A percentile compares a stretch with the other conserved stretches of the same genome.
Conservation (phyloP, 2,113 vertebrate species). For the Labeo catla region DNA sequence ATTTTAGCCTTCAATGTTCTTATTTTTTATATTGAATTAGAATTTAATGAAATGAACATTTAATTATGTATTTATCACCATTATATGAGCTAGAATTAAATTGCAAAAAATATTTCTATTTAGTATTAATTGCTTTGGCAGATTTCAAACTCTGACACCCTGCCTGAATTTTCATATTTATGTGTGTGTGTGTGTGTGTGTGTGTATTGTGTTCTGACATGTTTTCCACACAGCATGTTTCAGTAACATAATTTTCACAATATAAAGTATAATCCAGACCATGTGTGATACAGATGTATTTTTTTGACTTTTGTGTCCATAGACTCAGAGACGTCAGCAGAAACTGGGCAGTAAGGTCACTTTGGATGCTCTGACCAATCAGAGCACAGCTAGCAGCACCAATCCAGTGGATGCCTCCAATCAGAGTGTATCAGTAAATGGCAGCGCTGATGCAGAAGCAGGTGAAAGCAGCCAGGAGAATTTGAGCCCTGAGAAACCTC, state of each 20-base stretch:
- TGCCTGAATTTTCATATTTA: no score
- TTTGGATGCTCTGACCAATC: constrained; percentile 60
- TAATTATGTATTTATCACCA: no score
- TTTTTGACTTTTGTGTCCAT: constrained; percentile 3
- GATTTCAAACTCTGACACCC: neutral
- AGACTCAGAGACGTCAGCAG: constrained; percentile 89
- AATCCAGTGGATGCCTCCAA: neutral
- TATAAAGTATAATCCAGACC: neutral
- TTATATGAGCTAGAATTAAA: no score
- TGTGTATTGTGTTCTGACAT: no score
- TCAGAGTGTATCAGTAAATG: neutral
- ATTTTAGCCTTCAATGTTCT: no score
- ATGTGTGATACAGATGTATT: neutral
- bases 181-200: no score
- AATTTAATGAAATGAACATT: no score
- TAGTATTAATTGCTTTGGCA: neutral
- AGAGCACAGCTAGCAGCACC: constrained; percentile 24
- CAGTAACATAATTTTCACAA: no score
- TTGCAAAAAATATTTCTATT: neutral
- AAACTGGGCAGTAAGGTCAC: constrained; percentile 81
- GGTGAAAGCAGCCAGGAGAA: neutral
- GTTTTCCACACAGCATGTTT: no score
- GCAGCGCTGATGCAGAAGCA: constrained; percentile 13
- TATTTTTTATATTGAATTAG: no score
- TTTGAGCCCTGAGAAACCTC: neutral